These are phyloP conservation scores for Chloroceryle aenea DNA, from an alignment of 2,113 vertebrate genomes.

Conservation along the genomic window DNA sequence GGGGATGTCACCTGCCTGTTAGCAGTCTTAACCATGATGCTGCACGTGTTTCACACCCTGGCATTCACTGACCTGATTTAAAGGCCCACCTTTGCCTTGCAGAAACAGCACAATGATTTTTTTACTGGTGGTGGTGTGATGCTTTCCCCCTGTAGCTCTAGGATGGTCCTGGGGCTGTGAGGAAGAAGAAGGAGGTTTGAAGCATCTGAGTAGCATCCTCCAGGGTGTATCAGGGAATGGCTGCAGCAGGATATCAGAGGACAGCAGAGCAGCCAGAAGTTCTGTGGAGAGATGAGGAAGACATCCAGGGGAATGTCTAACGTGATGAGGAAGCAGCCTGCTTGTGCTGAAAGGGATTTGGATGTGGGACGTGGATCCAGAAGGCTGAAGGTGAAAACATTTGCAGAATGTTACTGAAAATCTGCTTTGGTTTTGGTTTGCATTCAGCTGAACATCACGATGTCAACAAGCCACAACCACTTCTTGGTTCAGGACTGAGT, in stretches of 20 bases:
- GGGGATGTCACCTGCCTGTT: background rate
- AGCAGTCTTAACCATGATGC: rapidly evolving
- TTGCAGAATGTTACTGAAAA: background rate
- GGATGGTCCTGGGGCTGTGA: background rate
- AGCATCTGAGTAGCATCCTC: background rate
- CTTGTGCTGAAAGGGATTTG: background rate
- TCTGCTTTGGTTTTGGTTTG: background rate
- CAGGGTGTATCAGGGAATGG: background rate
- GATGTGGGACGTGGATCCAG: background rate
- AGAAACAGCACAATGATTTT: background rate
- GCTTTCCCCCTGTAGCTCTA: background rate
- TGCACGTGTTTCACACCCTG: background rate
- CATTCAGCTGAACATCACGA: background rate
- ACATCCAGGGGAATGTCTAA: background rate
- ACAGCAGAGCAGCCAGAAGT: background rate
- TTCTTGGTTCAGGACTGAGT: too few relatives aligned
- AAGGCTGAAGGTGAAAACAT: background rate
- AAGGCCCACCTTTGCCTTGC: background rate
- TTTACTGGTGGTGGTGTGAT: background rate
- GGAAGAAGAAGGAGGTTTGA: background rate
- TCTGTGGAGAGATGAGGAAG: background rate
- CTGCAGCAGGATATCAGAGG: background rate
- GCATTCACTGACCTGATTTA: background rate
- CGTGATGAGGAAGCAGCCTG: background rate
- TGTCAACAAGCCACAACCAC: background rate